Conservation (phyloP, 2,797 vertebrate species). For the Huso huso region DNA sequence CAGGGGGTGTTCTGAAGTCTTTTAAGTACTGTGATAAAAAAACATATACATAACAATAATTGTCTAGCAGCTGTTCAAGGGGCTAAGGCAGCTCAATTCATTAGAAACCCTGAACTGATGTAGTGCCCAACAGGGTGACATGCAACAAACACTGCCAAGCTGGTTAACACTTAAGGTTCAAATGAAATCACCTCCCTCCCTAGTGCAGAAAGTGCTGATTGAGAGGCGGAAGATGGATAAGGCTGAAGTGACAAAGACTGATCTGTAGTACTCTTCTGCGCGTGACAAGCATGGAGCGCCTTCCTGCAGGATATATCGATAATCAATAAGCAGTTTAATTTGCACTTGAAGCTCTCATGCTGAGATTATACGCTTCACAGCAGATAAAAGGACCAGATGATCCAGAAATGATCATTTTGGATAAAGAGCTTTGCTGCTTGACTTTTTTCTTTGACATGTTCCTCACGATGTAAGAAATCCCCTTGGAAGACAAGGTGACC, state of each 20-base stretch:
- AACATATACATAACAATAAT: background rate
- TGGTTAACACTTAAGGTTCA: constrained; percentile 3
- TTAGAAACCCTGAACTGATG: background rate
- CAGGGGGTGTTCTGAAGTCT: too few relatives aligned
- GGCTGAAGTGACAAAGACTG: background rate
- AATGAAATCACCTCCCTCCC: background rate
- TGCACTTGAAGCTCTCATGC: constrained; percentile 33
- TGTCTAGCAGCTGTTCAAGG: background rate
- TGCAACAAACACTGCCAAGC: constrained; percentile 1
- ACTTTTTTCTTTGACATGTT: constrained; percentile 42
- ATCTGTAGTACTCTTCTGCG: background rate
- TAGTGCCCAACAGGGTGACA: constrained; percentile 1
- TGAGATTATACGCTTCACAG: constrained; percentile 52
- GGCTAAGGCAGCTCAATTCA: background rate
- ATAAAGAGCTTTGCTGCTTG: constrained; percentile 45
- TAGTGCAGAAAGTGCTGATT: background rate
- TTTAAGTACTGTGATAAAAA: background rate
- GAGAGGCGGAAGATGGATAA: background rate
- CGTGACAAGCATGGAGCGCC: constrained; percentile 12
- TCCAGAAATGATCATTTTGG: constrained; percentile 54
- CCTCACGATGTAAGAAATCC: constrained; percentile 6
- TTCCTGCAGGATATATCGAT: constrained; percentile 39
- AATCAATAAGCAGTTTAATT: constrained; percentile 65
- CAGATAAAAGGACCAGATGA: constrained; percentile 49
- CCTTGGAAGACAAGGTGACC: too few relatives aligned